Conservation (phyloP, 2,797 vertebrate species). For the Mormyrops boulengeri region DNA sequence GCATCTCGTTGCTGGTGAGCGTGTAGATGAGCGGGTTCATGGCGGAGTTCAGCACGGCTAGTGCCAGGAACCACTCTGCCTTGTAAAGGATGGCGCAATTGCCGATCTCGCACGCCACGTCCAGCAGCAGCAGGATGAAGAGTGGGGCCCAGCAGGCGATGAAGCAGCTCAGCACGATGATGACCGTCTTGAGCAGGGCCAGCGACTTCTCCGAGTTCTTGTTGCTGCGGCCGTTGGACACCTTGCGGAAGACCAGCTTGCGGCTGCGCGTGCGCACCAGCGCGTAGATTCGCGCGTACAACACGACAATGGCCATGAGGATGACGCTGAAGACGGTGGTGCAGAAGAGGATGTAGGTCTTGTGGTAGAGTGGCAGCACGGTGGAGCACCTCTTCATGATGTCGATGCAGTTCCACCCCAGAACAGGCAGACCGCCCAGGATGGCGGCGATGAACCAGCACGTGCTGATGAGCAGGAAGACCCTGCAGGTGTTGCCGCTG, state of each 20-base stretch:
- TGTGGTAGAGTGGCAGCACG: slow-evolving; percentile 92
- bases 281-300: slow-evolving; percentile 88
- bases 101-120: slow-evolving; percentile 81
- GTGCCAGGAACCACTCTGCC: slow-evolving; percentile 88
- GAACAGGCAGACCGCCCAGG: slow-evolving; percentile 81
- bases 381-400: slow-evolving; percentile 77
- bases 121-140: slow-evolving; percentile 86
- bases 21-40: slow-evolving; percentile 97
- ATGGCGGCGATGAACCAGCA: slow-evolving; percentile 85
- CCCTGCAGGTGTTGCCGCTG: slow-evolving; percentile 81
- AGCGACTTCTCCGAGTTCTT: slow-evolving; percentile 91
- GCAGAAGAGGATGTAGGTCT: slow-evolving; percentile 97
- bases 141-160: slow-evolving; percentile 94
- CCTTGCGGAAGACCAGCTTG: slow-evolving; percentile 84
- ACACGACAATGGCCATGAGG: slow-evolving; percentile 82
- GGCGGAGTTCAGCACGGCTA: slow-evolving; percentile 93
- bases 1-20: slow-evolving; percentile 95
- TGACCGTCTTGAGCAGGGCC: slow-evolving; percentile 92
- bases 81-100: slow-evolving; percentile 79
- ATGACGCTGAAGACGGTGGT: slow-evolving; percentile 88
- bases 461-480: slow-evolving; percentile 88
- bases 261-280: slow-evolving; percentile 87
- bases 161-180: slow-evolving; percentile 92
- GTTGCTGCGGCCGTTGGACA: slow-evolving; percentile 71
- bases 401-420: slow-evolving; percentile 93